Base-by-base conservation (phyloP, 2,797 vertebrate genomes). In the Dryobates pubescens region DNA sequence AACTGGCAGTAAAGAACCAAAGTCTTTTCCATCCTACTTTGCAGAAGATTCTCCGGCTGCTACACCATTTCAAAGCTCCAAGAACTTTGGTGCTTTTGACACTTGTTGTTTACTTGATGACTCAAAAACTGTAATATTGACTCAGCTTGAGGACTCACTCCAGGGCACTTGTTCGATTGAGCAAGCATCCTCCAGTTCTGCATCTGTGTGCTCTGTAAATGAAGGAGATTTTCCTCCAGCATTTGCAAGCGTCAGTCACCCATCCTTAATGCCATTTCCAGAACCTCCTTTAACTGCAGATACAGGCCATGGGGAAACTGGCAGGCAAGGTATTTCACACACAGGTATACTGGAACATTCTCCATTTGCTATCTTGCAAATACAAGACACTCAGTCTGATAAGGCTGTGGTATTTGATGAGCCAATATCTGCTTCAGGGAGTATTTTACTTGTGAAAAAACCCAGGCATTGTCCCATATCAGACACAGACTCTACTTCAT, bases 331-430 rank as follows among this genome's bases (percentile, higher is more conserved):
- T 41, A 13, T 53, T 69, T 86, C 74, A 32, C 73, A 57, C 30
- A 32, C 67, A 80, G 32, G n/a, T 81, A 6, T 30, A 43, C 38
- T 72, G 86, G 84, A 88, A 57, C 51, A 9, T 19, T 43, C 91
- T 73, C 47, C 74, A 29, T 72, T 86, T 71, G 57, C 74, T 81
- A 65, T 53, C 82, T 88, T 82, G 53, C 94, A 96, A 89, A 77
- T 95, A 41, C 96, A 97, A 51, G 96, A 97, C 80, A 96, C 95
- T 69, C 95, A 95, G 17, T 94, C 95, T 23, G 95, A 95, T 43
- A 89, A 90, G 61, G 85, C 95, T 36, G 91, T 96, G 45, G 90
- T 97, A 47, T 91, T 93, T 8, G 94, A 95, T 79, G 88, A 94
- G 51, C 96, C 93, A 1, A 2, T 86, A 30, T 17, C 3, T 79